These are phyloP conservation scores for Sebastes reedi DNA, from an alignment of 2,797 vertebrate genomes.

Conservation along the genomic window DNA sequence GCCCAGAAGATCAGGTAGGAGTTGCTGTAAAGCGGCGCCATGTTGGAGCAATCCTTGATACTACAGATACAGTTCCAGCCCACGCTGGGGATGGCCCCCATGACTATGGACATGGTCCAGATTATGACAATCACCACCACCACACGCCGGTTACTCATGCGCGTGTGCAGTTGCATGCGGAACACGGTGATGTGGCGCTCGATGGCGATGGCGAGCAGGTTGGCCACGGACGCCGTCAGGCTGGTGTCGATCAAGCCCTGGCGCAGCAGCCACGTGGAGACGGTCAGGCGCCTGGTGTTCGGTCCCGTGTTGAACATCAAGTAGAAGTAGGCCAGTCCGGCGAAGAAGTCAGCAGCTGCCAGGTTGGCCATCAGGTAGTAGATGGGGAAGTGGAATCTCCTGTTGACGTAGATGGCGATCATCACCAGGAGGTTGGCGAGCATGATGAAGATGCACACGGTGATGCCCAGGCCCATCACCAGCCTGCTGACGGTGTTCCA, in stretches of 20 bases:
- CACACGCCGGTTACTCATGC: constrained; percentile 97
- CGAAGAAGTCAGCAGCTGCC: constrained; percentile 98
- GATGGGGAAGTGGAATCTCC: constrained; percentile 99
- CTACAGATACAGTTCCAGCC: constrained; percentile 99
- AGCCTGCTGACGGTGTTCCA: constrained; percentile 97
- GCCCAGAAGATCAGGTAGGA: constrained; percentile 99
- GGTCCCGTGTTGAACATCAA: constrained; percentile 99
- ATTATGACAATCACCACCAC: constrained; percentile 98
- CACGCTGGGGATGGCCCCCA: constrained; percentile 97
- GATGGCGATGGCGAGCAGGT: constrained; percentile 96
- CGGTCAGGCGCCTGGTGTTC: constrained; percentile 93
- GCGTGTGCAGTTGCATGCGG: constrained; percentile 98
- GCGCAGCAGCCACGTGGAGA: constrained; percentile 96
- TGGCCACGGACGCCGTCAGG: constrained; percentile 96
- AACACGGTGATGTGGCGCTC: constrained; percentile 99
- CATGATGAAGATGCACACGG: constrained; percentile 99
- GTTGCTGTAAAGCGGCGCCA: constrained; percentile 98
- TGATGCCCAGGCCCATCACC: constrained; percentile 98
- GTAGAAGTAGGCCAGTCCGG: constrained; percentile 98
- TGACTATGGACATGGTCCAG: constrained; percentile 98
- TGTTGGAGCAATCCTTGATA: constrained; percentile 92
- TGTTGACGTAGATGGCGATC: constrained; percentile 98
- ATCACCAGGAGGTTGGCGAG: constrained; percentile 98
- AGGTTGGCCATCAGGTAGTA: constrained; percentile 99
- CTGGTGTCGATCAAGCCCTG: constrained; percentile 98